Conservation (phyloP, 2,888 invertebrate species). For the Chalcosyrphus nemorum region DNA sequence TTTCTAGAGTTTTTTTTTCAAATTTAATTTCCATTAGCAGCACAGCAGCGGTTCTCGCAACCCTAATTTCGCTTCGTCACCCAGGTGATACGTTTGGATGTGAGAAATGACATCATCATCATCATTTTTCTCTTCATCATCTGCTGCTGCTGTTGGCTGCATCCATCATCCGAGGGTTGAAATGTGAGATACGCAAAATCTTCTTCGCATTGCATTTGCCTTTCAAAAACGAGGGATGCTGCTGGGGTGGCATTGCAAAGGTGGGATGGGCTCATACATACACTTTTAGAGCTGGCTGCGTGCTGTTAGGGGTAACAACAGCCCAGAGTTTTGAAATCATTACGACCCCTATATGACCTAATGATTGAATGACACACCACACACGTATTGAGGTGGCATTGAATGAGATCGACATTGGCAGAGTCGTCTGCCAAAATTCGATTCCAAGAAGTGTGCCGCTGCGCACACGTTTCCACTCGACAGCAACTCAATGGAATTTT, state of each 20-base stretch:
- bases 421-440: slow-evolving; percentile 47
- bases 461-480: slow-evolving; percentile 71
- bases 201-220: slow-evolving; percentile 25
- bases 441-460: slow-evolving; percentile 56
- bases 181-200: slow-evolving; percentile 51
- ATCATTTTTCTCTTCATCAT: slow-evolving; percentile 52
- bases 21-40: slow-evolving; percentile 55
- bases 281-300: too few relatives aligned
- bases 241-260: neutral
- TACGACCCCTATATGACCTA: slow-evolving; percentile 62
- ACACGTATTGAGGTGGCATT: slow-evolving; percentile 45
- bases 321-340: neutral
- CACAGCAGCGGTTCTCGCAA: slow-evolving; percentile 46
- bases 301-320: slow-evolving; percentile 34
- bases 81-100: slow-evolving; percentile 58
- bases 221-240: neutral
- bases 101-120: slow-evolving; percentile 68
- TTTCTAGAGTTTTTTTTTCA: slow-evolving; percentile 43
- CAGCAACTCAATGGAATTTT: slow-evolving; percentile 61
- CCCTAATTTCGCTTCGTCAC: slow-evolving; percentile 67
- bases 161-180: slow-evolving; percentile 45
- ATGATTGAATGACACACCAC: slow-evolving; percentile 65
- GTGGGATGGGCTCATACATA: slow-evolving; percentile 42
- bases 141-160: too few relatives aligned
- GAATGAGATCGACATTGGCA: slow-evolving; percentile 10